phyloP scores from a whole-genome alignment of 2,888 invertebrate species.

The Pelosia muscerda region DNA sequence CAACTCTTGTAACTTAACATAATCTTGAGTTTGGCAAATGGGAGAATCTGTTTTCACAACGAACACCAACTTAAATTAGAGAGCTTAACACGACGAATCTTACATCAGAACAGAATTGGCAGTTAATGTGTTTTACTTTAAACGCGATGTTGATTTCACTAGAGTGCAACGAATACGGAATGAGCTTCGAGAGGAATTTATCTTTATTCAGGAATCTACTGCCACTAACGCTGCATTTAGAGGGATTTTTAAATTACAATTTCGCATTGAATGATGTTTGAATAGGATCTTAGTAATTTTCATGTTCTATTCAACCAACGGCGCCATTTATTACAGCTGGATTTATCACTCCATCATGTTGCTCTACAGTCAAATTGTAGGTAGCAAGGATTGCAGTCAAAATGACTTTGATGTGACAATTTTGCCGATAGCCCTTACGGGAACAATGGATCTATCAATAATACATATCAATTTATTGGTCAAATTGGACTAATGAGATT shows the following conservation, averaged over 20 bases:
- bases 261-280: neutral
- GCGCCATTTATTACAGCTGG: neutral
- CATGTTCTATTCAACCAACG: neutral
- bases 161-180: conserved; percentile 44
- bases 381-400: neutral
- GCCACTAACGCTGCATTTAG: conserved; percentile 5
- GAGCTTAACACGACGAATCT: conserved; percentile 75
- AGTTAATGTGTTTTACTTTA: conserved; percentile 65
- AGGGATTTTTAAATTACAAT: conserved; percentile 4
- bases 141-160: conserved; percentile 55
- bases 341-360: conserved; percentile 2
- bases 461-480: no score
- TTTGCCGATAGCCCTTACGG: no score
- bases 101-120: conserved; percentile 68
- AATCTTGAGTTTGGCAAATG: conserved; percentile 58
- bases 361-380: neutral
- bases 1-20: conserved; percentile 41
- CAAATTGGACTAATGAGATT: no score
- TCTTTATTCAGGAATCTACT: conserved; percentile 22
- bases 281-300: neutral
- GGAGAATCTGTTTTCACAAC: conserved; percentile 79
- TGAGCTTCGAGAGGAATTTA: conserved; percentile 40
- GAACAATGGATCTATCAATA: no score
- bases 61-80: conserved; percentile 83
- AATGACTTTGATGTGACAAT: neutral